Conservation (phyloP, 2,888 invertebrate genomes). For the Malachius bipustulatus region DNA sequence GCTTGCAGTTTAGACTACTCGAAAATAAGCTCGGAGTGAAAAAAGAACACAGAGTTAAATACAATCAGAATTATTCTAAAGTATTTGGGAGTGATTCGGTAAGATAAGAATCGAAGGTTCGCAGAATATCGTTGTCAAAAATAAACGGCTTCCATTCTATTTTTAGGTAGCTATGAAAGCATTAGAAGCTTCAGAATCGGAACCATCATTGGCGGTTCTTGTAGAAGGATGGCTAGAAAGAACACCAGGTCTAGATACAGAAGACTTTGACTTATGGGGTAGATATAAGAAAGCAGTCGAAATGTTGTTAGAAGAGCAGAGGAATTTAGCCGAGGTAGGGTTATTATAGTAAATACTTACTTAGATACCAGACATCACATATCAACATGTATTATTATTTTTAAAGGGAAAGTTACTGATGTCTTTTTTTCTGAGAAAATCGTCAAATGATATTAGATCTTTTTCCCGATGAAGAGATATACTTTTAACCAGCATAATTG, state of each 20-base stretch:
- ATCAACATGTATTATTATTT: slow-evolving; percentile 7
- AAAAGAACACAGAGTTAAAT: slow-evolving; percentile 79
- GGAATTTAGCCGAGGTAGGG: slow-evolving; percentile 48
- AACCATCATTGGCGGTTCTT: slow-evolving; percentile 73
- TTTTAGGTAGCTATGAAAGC: slow-evolving; percentile 39
- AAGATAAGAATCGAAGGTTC: slow-evolving; percentile 21
- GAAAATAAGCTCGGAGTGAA: slow-evolving; percentile 85
- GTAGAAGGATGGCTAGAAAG: slow-evolving; percentile 90
- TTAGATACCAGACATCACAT: slow-evolving; percentile 5
- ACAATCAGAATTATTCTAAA: slow-evolving; percentile 82
- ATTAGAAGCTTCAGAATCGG: slow-evolving; percentile 58
- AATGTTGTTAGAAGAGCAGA: slow-evolving; percentile 57
- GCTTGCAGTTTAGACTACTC: slow-evolving; percentile 86
- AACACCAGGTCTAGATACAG: slow-evolving; percentile 78
- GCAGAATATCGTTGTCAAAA: slow-evolving; percentile 8
- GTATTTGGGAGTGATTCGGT: slow-evolving; percentile 67
- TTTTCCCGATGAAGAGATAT: too few relatives aligned
- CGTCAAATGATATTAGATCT: too few relatives aligned
- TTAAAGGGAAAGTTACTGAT: too few relatives aligned
- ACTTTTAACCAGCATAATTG: too few relatives aligned
- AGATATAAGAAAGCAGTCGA: slow-evolving; percentile 70
- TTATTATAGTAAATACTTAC: slow-evolving; percentile 9
- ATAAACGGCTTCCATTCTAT: slow-evolving; percentile 5
- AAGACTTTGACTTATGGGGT: slow-evolving; percentile 89
- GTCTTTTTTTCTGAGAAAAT: too few relatives aligned